phyloP scores from a whole-genome alignment of 2,113 vertebrate species.

The Corapipo altera region DNA sequence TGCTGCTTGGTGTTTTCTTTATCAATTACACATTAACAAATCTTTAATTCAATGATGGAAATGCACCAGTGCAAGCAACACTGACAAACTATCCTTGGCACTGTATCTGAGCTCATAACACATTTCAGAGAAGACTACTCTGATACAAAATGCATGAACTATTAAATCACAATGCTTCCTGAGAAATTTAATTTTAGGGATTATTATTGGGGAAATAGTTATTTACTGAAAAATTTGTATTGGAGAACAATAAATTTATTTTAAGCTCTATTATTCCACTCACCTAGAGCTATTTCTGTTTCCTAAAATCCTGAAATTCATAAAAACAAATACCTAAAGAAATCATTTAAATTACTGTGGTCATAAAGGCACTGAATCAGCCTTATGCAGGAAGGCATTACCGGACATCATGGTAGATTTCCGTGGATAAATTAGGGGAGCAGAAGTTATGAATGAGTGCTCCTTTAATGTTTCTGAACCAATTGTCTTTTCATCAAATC shows the following conservation, averaged over 20 bases:
- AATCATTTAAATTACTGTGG: background rate
- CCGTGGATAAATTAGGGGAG: background rate
- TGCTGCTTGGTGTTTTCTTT: slow-evolving; percentile 74
- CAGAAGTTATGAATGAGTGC: background rate
- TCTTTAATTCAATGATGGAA: slow-evolving; percentile 77
- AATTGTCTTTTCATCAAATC: slow-evolving; percentile 49
- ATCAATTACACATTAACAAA: slow-evolving; percentile 78
- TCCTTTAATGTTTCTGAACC: slow-evolving; percentile 32
- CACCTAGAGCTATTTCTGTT: background rate
- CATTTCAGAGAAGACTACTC: slow-evolving; percentile 44
- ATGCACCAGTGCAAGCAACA: slow-evolving; percentile 48
- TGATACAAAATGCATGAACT: slow-evolving; percentile 46
- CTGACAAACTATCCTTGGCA: slow-evolving; percentile 64
- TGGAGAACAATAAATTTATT: background rate
- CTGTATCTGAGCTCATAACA: slow-evolving; percentile 46
- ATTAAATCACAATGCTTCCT: slow-evolving; percentile 23
- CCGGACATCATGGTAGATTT: background rate
- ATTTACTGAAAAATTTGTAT: background rate
- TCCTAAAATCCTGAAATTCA: slow-evolving; percentile 5
- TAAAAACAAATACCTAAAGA: background rate
- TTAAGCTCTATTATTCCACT: background rate
- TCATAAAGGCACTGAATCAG: background rate
- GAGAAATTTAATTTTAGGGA: slow-evolving; percentile 27
- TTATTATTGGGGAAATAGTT: background rate
- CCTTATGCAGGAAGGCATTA: background rate